These are phyloP conservation scores for Folsomia manolachei DNA, from an alignment of 2,888 invertebrate genomes.

Conservation along the genomic window DNA sequence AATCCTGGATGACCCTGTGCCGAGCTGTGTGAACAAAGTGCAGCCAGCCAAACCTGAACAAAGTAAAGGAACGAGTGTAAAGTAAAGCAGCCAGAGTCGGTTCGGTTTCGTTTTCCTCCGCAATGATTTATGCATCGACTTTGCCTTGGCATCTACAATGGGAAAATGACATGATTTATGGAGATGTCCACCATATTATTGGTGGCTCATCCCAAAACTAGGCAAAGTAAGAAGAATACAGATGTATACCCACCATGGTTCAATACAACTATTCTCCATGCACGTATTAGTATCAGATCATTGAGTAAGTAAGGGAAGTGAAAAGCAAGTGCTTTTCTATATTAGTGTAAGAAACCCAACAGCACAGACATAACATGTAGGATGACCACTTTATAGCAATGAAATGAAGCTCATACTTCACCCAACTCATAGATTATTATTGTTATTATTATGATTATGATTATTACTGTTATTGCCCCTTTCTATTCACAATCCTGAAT, in stretches of 20 bases:
- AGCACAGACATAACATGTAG: not conserved
- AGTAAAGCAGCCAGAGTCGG: too few relatives aligned
- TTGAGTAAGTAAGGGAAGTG: too few relatives aligned
- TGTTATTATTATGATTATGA: slow-evolving; percentile 24
- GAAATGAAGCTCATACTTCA: slow-evolving; percentile 17
- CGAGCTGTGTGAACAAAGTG: not conserved
- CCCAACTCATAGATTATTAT: slow-evolving; percentile 20
- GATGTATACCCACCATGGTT: too few relatives aligned
- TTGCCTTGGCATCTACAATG: slow-evolving; percentile 47
- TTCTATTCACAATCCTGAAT: slow-evolving; percentile 9
- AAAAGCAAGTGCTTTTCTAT: not conserved
- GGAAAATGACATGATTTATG: slow-evolving; percentile 51
- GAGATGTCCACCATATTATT: slow-evolving; percentile 50
- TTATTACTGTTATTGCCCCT: slow-evolving; percentile 19
- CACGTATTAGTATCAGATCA: too few relatives aligned
- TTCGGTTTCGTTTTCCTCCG: slow-evolving; percentile 4
- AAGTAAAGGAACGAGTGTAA: too few relatives aligned
- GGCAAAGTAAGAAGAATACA: too few relatives aligned
- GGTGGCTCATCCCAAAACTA: too few relatives aligned
- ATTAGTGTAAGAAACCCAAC: not conserved
- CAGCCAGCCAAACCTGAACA: not conserved
- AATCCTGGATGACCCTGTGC: not conserved
- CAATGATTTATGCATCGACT: slow-evolving; percentile 50
- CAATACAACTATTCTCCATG: too few relatives aligned
- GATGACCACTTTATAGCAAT: too few relatives aligned